A percentile compares a stretch with the other conserved stretches of the same genome.
Conservation (phyloP, 35 echinoderm and acorn worm genomes). For the Amphiura filiformis region DNA sequence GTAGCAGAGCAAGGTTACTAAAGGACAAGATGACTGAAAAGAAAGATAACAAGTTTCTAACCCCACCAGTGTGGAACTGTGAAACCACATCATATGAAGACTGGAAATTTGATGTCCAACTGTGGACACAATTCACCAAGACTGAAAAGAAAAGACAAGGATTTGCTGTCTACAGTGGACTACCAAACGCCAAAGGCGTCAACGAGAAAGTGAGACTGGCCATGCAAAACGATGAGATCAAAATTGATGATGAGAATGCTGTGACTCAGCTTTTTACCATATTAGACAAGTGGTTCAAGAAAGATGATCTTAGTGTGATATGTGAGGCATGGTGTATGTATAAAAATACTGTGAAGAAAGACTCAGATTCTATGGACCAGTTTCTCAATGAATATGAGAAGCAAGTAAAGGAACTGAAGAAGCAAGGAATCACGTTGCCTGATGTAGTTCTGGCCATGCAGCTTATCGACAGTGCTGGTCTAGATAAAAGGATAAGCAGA, state of each 20-base stretch:
- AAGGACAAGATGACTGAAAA: neutral
- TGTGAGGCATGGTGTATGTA: neutral
- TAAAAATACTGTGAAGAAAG: slow-evolving; percentile 17
- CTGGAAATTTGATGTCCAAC: slow-evolving; percentile 15
- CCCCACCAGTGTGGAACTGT: slow-evolving; percentile 12
- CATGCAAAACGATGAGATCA: slow-evolving; percentile 27
- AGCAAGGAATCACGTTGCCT: neutral
- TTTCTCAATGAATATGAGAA: neutral
- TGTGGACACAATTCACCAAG: slow-evolving; percentile 18
- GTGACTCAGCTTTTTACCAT: slow-evolving; percentile 6
- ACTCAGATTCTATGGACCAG: neutral
- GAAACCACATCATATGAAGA: neutral
- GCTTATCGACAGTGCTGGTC: slow-evolving; percentile 47
- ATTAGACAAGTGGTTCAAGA: neutral
- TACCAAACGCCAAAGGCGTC: neutral
- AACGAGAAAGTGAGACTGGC: slow-evolving; percentile 19
- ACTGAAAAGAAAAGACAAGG: neutral
- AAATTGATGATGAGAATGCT: slow-evolving; percentile 24
- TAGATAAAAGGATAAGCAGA: slow-evolving; percentile 55
- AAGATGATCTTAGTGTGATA: slow-evolving; percentile 3
- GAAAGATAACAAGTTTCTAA: neutral
- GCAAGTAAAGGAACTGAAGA: neutral
- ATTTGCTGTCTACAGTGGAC: slow-evolving; percentile 22
- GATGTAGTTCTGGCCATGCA: slow-evolving; percentile 30
- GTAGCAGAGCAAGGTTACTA: neutral